phyloP scores from a whole-genome alignment of 1,140 invertebrate species.

The Lucilia cuprina region DNA sequence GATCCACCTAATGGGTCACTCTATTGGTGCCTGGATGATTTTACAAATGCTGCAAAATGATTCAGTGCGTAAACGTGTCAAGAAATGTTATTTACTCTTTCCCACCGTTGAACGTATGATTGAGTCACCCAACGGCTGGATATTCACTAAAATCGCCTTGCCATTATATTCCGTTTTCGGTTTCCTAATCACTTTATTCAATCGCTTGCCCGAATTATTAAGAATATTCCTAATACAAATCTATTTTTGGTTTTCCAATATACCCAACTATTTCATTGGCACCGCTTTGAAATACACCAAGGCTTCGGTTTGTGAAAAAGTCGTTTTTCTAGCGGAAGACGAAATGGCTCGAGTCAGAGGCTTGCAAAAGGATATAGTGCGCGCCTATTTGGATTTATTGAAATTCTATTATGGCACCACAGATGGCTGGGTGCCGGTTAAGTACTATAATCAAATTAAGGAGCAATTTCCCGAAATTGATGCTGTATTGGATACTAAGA shows the following conservation, averaged over 20 bases:
- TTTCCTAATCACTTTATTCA: slow-evolving; percentile 55
- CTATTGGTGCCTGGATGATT: slow-evolving; percentile 82
- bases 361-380: slow-evolving; percentile 66
- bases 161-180: slow-evolving; percentile 54
- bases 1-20: slow-evolving; percentile 83
- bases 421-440: slow-evolving; percentile 78
- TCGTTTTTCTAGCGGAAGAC: slow-evolving; percentile 69
- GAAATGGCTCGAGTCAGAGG: slow-evolving; percentile 71
- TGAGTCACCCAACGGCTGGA: slow-evolving; percentile 73
- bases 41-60: slow-evolving; percentile 74
- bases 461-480: slow-evolving; percentile 69
- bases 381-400: slow-evolving; percentile 67
- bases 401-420: slow-evolving; percentile 78
- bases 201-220: slow-evolving; percentile 67
- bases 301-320: slow-evolving; percentile 64
- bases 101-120: slow-evolving; percentile 84
- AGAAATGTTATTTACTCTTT: slow-evolving; percentile 76
- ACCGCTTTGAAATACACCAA: slow-evolving; percentile 66
- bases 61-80: slow-evolving; percentile 63
- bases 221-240: slow-evolving; percentile 64
- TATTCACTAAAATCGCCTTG: slow-evolving; percentile 64
- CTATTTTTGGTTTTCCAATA: slow-evolving; percentile 64
- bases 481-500: slow-evolving; percentile 70
- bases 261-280: slow-evolving; percentile 61
- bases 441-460: slow-evolving; percentile 71